phyloP scores from a whole-genome alignment of 2,113 vertebrate species.

The Girardinichthys multiradiatus region DNA sequence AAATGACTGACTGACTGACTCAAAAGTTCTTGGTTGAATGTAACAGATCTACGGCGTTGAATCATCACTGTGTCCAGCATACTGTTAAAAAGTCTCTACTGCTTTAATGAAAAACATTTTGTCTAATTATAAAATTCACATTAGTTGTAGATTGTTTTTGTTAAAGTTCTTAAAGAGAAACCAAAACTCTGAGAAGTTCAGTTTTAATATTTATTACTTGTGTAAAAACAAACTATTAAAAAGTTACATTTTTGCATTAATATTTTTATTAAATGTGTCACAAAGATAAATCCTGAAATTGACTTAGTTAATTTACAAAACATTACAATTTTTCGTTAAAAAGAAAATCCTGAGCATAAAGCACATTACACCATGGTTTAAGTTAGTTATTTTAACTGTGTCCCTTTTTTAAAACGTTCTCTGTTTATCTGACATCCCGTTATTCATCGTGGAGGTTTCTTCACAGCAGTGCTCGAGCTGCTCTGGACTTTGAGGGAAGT shows the following conservation, averaged over 20 bases:
- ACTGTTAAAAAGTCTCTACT: too few species aligned
- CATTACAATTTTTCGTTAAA: constrained; percentile 37
- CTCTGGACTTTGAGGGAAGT: constrained; percentile 70
- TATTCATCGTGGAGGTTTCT: constrained; percentile 43
- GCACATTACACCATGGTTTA: not conserved
- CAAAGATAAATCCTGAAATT: constrained; percentile 32
- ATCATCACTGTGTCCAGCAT: too few species aligned
- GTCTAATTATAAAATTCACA: too few species aligned
- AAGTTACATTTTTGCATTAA: not conserved
- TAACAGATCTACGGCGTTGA: too few species aligned
- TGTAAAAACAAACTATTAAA: not conserved
- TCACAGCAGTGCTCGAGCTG: constrained; percentile 36
- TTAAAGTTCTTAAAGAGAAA: not conserved
- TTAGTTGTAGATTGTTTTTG: too few species aligned
- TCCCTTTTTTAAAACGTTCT: not conserved
- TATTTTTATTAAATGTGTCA: constrained; percentile 47
- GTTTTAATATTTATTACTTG: not conserved
- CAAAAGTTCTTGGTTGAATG: too few species aligned
- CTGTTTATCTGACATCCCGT: constrained; percentile 27
- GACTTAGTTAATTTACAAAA: constrained; percentile 36
- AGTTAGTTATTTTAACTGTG: not conserved
- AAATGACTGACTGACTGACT: too few species aligned
- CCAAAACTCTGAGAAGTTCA: not conserved
- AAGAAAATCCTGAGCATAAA: constrained; percentile 19
- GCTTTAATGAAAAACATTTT: too few species aligned